A percentile compares a stretch with the other conserved stretches of the same genome.
These are phyloP conservation scores for Orussus abietinus DNA, from an alignment of 1,140 invertebrate genomes.

Conservation along the genomic window DNA sequence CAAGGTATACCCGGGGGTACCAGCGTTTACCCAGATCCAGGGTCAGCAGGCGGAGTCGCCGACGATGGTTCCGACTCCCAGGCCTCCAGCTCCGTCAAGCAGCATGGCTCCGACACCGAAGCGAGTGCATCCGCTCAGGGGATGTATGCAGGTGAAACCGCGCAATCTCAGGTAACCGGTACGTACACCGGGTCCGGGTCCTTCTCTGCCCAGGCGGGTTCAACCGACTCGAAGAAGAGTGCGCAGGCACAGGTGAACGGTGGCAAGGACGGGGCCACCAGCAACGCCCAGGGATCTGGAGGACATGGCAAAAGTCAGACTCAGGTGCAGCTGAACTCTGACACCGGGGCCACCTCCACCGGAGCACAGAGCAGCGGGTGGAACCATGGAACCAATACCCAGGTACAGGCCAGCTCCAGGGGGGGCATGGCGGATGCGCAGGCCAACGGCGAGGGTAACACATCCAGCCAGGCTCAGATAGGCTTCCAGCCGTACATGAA, in stretches of 20 bases:
- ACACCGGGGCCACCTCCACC: constrained; percentile 68
- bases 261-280: constrained; percentile 68
- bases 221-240: constrained; percentile 68
- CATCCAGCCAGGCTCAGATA: constrained; percentile 81
- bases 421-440: constrained; percentile 81
- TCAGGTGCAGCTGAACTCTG: constrained; percentile 68
- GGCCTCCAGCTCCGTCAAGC: constrained; percentile 67
- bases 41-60: not conserved
- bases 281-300: constrained; percentile 69
- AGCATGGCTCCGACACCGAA: constrained; percentile 63
- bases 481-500: constrained; percentile 73
- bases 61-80: constrained; percentile 67
- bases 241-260: constrained; percentile 70
- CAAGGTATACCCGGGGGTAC: constrained; percentile 6
- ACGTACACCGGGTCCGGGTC: constrained; percentile 70
- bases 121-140: constrained; percentile 73
- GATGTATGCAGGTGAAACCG: constrained; percentile 64
- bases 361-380: constrained; percentile 70
- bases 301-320: constrained; percentile 72
- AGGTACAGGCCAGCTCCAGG: constrained; percentile 72
- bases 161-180: constrained; percentile 76
- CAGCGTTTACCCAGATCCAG: constrained; percentile 20
- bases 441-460: constrained; percentile 75
- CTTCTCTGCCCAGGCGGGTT: constrained; percentile 78
- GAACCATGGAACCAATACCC: constrained; percentile 70